Evolutionary conservation across 1,140 invertebrate species (phyloP).

Genomic region (Magallana gigas): DNA sequence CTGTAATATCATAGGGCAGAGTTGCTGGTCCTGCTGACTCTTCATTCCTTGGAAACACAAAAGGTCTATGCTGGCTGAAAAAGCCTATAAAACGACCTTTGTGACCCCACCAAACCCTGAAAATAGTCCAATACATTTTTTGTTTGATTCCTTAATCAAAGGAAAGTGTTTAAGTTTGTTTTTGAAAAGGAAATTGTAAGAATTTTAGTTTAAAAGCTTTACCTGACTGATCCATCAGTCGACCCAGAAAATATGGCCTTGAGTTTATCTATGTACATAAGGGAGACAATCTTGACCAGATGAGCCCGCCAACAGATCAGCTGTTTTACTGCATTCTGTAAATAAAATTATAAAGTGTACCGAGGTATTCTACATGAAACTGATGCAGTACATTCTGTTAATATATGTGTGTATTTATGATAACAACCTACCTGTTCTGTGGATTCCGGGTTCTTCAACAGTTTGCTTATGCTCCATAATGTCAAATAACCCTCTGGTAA

Average conservation of each 20-base stretch:
- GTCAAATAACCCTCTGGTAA: conserved; percentile 76
- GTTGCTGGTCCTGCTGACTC: conserved; percentile 66
- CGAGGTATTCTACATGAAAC: too few species aligned
- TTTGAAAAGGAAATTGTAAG: too few species aligned
- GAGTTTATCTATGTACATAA: conserved; percentile 68
- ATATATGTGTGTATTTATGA: too few species aligned
- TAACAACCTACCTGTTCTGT: conserved; percentile 62
- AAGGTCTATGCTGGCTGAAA: conserved; percentile 73
- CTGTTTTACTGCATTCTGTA: conserved; percentile 72
- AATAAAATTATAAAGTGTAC: background rate
- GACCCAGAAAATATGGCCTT: conserved; percentile 76
- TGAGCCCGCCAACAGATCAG: conserved; percentile 76
- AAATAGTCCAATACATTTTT: background rate
- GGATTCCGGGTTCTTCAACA: conserved; percentile 70
- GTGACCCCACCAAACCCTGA: conserved; percentile 75
- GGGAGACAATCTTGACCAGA: conserved; percentile 72
- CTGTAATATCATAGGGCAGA: conserved; percentile 77
- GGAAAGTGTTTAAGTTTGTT: background rate
- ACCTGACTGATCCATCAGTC: conserved; percentile 77
- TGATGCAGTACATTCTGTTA: too few species aligned
- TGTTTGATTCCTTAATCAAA: too few species aligned
- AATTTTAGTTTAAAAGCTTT: background rate
- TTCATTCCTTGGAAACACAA: conserved; percentile 72
- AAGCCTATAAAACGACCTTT: conserved; percentile 77
- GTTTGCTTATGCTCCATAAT: conserved; percentile 75